phyloP scores from a whole-genome alignment of 2,888 invertebrate species.

The Helicoverpa assulta region DNA sequence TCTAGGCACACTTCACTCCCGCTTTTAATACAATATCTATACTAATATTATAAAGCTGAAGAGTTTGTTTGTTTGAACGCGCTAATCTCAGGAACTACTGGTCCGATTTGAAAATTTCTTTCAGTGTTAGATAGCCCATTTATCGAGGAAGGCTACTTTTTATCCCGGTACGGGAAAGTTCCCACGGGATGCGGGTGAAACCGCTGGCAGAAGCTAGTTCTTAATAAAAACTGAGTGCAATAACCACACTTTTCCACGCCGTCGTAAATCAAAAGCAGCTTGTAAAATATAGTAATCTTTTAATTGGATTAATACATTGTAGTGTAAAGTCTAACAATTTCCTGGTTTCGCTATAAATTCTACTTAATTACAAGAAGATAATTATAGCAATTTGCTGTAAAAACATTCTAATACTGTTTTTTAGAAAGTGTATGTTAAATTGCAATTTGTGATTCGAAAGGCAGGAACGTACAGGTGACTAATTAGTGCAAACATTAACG shows the following conservation, averaged over 20 bases:
- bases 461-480: background rate
- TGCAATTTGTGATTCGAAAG: slow-evolving; percentile 1
- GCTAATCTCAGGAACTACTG: too few relatives aligned
- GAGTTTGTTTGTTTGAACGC: too few relatives aligned
- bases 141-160: too few relatives aligned
- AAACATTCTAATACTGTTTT: slow-evolving; percentile 10
- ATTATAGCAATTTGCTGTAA: slow-evolving; percentile 14
- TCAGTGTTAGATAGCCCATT: too few relatives aligned
- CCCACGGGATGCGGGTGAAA: too few relatives aligned
- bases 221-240: background rate
- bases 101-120: too few relatives aligned
- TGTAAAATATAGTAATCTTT: slow-evolving; percentile 3
- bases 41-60: too few relatives aligned
- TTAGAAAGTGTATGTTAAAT: slow-evolving; percentile 29
- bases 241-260: background rate
- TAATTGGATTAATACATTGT: slow-evolving; percentile 12
- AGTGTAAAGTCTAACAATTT: slow-evolving; percentile 23
- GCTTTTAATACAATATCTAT: too few relatives aligned
- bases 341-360: slow-evolving; percentile 17
- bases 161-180: too few relatives aligned
- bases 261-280: slow-evolving; percentile 2
- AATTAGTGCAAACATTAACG: background rate
- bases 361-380: slow-evolving; percentile 9
- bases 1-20: too few relatives aligned
- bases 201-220: too few relatives aligned